phyloP scores from a whole-genome alignment of 2,888 invertebrate genomes.

The Strigamia transsilvanica region DNA sequence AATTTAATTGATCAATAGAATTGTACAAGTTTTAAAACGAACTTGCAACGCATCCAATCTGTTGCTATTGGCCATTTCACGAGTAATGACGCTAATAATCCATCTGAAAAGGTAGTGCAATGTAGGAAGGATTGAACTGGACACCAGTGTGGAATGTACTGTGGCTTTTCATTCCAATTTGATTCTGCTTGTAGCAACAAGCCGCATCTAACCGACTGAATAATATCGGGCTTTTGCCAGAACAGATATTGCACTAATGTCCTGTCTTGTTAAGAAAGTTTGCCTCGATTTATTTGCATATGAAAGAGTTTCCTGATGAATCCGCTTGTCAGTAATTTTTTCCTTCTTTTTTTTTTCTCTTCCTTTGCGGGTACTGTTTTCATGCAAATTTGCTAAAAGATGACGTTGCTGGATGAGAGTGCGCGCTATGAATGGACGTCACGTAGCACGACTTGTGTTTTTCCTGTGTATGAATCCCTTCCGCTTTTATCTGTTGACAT shows the following conservation, averaged over 20 bases:
- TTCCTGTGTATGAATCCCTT: conserved; percentile 4
- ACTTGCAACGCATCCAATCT: background rate
- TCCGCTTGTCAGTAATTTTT: background rate
- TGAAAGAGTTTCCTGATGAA: conserved; percentile 3
- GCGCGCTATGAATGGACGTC: conserved; percentile 1
- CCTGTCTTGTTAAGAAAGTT: background rate
- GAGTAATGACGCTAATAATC: conserved; percentile 19
- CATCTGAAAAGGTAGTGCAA: background rate
- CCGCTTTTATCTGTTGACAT: background rate
- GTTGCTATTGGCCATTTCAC: conserved; percentile 15
- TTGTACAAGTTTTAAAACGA: background rate
- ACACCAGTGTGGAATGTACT: background rate
- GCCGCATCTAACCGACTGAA: background rate
- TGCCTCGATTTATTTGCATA: background rate
- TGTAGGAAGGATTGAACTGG: background rate
- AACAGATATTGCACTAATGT: background rate
- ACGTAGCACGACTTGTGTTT: conserved; percentile 3
- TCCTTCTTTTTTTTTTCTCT: background rate
- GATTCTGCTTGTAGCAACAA: background rate
- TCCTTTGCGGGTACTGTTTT: background rate
- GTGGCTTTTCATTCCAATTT: conserved; percentile 17
- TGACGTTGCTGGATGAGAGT: background rate
- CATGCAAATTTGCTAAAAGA: conserved; percentile 6
- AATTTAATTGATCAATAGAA: conserved; percentile 16
- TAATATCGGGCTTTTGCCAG: background rate